Percentiles rank a stretch among this genome's conserved stretches.
phyloP scores from a whole-genome alignment of 2,888 invertebrate genomes.

The Lithophane leautieri region DNA sequence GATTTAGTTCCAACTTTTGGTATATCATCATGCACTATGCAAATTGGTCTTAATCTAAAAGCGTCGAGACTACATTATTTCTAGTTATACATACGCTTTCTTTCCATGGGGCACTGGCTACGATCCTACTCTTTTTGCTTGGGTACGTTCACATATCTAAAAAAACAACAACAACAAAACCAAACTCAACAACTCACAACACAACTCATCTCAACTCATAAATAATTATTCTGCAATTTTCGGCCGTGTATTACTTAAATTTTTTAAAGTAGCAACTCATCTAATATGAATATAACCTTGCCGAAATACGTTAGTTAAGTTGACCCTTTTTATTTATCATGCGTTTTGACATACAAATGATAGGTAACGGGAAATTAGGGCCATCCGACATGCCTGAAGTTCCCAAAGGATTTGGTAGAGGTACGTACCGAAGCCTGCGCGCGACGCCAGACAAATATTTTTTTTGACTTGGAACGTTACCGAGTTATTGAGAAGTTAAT shows the following conservation, averaged over 20 bases:
- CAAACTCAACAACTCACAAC: no score
- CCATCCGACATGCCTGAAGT: conserved; percentile 16
- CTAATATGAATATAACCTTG: conserved; percentile 12
- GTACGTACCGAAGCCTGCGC: neutral
- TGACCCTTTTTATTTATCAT: conserved; percentile 41
- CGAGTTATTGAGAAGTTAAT: neutral
- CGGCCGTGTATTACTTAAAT: no score
- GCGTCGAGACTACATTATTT: neutral
- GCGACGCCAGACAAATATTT: no score
- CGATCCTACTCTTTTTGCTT: neutral
- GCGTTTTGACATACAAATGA: conserved; percentile 24
- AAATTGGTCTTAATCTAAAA: neutral
- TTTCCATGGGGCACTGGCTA: no score
- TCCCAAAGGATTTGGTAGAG: conserved; percentile 33
- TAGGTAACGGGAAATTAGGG: conserved; percentile 18
- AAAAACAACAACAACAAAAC: neutral
- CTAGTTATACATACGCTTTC: no score
- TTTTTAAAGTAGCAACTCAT: neutral
- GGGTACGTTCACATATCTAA: no score
- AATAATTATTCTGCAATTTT: no score
- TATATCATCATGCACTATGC: neutral
- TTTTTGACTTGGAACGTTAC: no score
- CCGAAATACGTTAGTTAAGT: neutral
- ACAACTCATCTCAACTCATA: neutral
- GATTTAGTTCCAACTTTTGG: neutral